These are phyloP conservation scores for Oxytorus armatus DNA, from an alignment of 2,888 invertebrate species.

Conservation along the genomic window DNA sequence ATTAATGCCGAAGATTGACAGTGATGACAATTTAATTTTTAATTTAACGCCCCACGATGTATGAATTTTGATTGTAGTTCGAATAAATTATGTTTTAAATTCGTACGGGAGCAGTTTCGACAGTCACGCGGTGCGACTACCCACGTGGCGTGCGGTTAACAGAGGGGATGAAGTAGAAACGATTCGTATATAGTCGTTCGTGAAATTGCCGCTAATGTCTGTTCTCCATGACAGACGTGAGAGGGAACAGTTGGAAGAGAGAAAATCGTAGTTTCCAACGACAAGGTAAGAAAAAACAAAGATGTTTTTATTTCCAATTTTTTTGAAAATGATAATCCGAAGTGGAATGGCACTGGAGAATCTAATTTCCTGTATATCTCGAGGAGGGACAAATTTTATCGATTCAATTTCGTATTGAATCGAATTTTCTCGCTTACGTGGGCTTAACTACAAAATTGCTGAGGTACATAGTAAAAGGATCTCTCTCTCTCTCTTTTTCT, in stretches of 20 bases:
- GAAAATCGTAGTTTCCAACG: not conserved
- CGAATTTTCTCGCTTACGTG: slow-evolving; percentile 20
- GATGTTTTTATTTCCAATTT: not conserved
- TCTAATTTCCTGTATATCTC: too few species aligned
- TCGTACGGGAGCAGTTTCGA: not conserved
- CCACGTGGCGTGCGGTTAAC: slow-evolving; percentile 10
- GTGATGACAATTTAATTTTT: not conserved
- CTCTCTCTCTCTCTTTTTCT: slow-evolving; percentile 1
- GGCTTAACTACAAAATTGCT: slow-evolving; percentile 22
- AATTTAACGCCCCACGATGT: not conserved
- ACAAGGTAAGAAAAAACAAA: slow-evolving; percentile 1
- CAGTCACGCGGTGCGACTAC: not conserved
- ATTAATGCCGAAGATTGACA: not conserved
- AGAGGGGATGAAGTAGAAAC: not conserved
- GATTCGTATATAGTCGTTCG: not conserved
- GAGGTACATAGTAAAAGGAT: slow-evolving; percentile 25
- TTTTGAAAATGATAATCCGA: not conserved
- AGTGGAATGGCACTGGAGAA: too few species aligned
- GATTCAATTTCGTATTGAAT: slow-evolving; percentile 12
- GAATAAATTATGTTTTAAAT: not conserved
- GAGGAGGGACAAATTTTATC: not conserved
- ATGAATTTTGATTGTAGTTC: not conserved
- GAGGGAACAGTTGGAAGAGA: slow-evolving; percentile 18
- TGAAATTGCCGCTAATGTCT: not conserved
- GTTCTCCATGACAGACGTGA: slow-evolving; percentile 11